A percentile compares a stretch with the other conserved stretches of the same genome.
Conservation (phyloP, 2,113 vertebrate genomes). For the Scopus umbretta region DNA sequence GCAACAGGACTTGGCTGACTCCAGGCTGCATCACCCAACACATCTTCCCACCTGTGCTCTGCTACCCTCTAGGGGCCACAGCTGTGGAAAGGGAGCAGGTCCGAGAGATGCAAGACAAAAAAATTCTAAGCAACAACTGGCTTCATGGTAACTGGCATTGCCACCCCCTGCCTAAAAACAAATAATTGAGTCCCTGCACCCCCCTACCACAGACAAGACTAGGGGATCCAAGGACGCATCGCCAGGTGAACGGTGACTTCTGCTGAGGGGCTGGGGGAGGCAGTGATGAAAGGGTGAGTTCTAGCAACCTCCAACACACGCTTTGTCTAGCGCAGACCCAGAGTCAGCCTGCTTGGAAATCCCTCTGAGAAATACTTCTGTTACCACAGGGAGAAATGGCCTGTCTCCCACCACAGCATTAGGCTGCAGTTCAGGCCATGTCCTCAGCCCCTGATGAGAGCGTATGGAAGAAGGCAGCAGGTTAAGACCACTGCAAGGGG, state of each 20-base stretch:
- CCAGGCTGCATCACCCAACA: neutral
- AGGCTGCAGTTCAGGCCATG: neutral
- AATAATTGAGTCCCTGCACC: neutral
- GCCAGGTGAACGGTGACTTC: neutral
- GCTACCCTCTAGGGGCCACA: neutral
- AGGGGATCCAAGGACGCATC: neutral
- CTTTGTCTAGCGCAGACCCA: neutral
- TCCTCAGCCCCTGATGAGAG: neutral
- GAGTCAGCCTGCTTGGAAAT: neutral
- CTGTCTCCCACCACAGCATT: neutral
- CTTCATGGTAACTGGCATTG: neutral
- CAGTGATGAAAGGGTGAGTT: neutral
- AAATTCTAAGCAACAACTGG: neutral
- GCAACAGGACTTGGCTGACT: neutral
- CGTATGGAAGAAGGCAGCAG: fast-evolving
- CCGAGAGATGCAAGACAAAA: neutral
- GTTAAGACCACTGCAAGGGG: neutral
- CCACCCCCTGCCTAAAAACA: neutral
- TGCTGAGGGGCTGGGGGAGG: neutral
- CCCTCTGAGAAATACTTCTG: neutral
- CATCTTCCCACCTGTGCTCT: neutral
- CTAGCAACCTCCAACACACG: neutral
- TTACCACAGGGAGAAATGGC: neutral
- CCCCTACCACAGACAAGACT: neutral
- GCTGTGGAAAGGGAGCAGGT: neutral